phyloP scores from a whole-genome alignment of 2,113 vertebrate genomes.

The Campylomormyrus tamandua region DNA sequence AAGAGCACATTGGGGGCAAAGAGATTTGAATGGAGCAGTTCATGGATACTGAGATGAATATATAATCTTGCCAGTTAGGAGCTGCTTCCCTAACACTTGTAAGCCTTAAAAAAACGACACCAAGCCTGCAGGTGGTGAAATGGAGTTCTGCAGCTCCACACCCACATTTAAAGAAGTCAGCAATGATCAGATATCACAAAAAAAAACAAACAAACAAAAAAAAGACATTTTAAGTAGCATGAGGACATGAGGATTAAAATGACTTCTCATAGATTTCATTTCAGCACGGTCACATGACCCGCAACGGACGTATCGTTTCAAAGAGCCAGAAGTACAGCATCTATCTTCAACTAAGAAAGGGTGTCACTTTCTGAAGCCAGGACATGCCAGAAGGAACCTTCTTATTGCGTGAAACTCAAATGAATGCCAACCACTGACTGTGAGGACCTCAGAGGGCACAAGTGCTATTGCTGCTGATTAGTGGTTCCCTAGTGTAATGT shows the following conservation, averaged over 20 bases:
- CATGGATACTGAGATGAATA: not conserved
- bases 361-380: not conserved
- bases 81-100: not conserved
- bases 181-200: not conserved
- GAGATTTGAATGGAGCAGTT: not conserved
- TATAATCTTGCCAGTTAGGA: not conserved
- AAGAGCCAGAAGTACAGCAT: too few species aligned
- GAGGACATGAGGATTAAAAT: not conserved
- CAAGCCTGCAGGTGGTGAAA: not conserved
- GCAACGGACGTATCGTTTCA: not conserved
- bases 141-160: not conserved
- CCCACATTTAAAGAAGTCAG: not conserved
- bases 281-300: not conserved
- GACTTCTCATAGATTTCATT: not conserved
- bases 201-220: not conserved
- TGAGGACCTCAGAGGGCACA: not conserved
- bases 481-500: not conserved
- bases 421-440: not conserved
- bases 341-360: not conserved
- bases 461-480: not conserved
- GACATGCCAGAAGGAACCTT: not conserved
- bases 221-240: not conserved
- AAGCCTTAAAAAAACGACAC: not conserved
- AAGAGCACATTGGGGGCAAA: not conserved
- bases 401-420: not conserved